Percentiles rank a stretch among this genome's conserved stretches.
Evolutionary conservation across 2,888 invertebrate species (phyloP).

Genomic region (Ischnus inquisitorius): DNA sequence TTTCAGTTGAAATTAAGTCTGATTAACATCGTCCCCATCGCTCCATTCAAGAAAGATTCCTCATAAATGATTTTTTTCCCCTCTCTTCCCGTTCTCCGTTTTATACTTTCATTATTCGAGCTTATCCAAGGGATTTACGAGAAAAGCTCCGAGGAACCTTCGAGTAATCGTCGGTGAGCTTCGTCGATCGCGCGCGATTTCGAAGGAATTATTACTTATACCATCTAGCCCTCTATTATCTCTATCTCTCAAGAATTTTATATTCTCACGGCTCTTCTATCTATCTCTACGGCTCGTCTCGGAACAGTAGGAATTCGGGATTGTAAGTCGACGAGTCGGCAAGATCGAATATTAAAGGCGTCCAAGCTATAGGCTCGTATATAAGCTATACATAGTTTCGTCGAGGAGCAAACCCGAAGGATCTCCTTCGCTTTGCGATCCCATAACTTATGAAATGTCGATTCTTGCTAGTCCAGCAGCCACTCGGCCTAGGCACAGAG

Average conservation of each 20-base stretch:
- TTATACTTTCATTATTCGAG: slow-evolving; percentile 24
- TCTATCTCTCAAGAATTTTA: slow-evolving; percentile 41
- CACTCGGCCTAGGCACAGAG: slow-evolving; percentile 41
- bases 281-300: neutral
- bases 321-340: slow-evolving; percentile 48
- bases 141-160: neutral
- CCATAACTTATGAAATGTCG: slow-evolving; percentile 68
- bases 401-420: neutral
- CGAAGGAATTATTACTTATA: slow-evolving; percentile 55
- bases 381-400: slow-evolving; percentile 21
- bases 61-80: neutral
- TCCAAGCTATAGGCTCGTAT: slow-evolving; percentile 29
- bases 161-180: neutral
- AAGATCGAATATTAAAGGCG: slow-evolving; percentile 64
- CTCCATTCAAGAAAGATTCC: neutral
- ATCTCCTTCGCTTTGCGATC: slow-evolving; percentile 25
- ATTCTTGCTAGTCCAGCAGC: slow-evolving; percentile 60
- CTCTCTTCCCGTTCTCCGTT: too few relatives aligned
- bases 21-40: neutral
- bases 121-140: slow-evolving; percentile 4
- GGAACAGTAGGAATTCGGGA: slow-evolving; percentile 40
- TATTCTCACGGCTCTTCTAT: slow-evolving; percentile 42
- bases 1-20: too few relatives aligned
- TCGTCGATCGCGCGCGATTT: slow-evolving; percentile 34
- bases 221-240: slow-evolving; percentile 42